Base-by-base conservation (phyloP, 2,797 vertebrate genomes). In the Aulostomus chinensis region DNA sequence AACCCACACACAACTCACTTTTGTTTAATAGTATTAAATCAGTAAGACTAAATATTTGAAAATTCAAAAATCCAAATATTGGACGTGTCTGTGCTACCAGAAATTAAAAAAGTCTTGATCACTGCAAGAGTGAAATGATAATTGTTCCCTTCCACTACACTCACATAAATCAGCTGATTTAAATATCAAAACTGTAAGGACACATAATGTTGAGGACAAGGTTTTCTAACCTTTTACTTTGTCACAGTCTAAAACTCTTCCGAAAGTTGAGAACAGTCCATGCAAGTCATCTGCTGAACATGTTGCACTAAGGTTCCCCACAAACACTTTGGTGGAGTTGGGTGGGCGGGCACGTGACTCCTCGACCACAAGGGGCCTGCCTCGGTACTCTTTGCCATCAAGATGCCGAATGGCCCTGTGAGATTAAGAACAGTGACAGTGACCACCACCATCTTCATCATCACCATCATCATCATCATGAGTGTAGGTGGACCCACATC, bases 311-410 rank as follows among this genome's bases (percentile, higher is more conserved):
- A 98, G 93, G 76, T 98, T 98, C 10, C 95, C 95, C 54, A 98
- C 95, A 89, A 96, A 98, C 57, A 98, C 93, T 91, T 98, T 98
- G 70, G 94, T 96, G 57, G 96, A 97, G 81, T 96, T 95, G n/a
- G 94, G 91, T 47, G 95, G 95, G 24, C 95, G 89, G 4, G 94
- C 94, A 33, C 95, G 93, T 1, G 95, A 97, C 57, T 95, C 94
- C 79, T 97, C 95, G 3, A 98, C 95, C 62, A 96, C 93, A 63
- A 98, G 89, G 56, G 92, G 94, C 58, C 94, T 92, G 31, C 96
- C 95, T 77, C 93, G 89, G 34, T 96, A 93, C 60, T 96, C 94
- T 79, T 93, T 94, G 30, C 96, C 95, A 86, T 95, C 94, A 20
- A 98, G 91, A 79, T 93, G 92, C 28, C 91, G 68, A 67, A 97